Percentiles rank a stretch among this genome's conserved stretches.
Conservation (phyloP, 2,888 invertebrate genomes). For the Acrobasis suavella region DNA sequence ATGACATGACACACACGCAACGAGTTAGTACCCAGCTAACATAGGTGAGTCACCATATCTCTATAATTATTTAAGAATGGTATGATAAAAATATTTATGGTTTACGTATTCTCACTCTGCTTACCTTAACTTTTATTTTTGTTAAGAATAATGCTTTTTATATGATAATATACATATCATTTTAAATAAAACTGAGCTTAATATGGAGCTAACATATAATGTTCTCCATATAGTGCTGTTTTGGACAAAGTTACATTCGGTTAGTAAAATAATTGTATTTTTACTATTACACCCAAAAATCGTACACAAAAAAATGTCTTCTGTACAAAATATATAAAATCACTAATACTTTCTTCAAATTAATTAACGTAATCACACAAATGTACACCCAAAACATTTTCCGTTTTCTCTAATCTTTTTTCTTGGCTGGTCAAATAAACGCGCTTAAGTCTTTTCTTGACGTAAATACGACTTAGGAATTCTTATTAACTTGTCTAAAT, state of each 20-base stretch:
- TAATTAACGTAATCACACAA: constrained; percentile 27
- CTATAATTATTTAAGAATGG: no score
- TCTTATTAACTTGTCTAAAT: constrained; percentile 72
- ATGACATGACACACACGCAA: not conserved
- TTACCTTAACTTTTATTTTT: no score
- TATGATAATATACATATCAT: no score
- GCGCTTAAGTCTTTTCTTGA: constrained; percentile 59
- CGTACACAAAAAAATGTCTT: not conserved
- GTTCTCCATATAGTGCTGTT: no score
- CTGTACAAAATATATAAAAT: not conserved
- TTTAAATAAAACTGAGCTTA: no score
- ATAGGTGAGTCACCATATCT: no score
- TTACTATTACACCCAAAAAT: not conserved
- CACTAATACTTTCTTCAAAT: constrained; percentile 23
- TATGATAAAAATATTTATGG: no score
- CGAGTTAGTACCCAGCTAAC: not conserved
- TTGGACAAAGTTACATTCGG: no score
- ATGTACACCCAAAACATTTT: constrained; percentile 33
- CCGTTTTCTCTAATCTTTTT: constrained; percentile 58
- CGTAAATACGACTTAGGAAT: constrained; percentile 73
- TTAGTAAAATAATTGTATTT: no score
- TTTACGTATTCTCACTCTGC: no score
- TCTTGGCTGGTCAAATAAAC: constrained; percentile 62
- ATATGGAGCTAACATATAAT: no score
- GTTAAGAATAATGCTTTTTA: no score